Evolutionary conservation across 2,113 vertebrate species (phyloP), one percentile per base, ranked within the genome.

Genomic region (Heloderma charlesbogerti): DNA sequence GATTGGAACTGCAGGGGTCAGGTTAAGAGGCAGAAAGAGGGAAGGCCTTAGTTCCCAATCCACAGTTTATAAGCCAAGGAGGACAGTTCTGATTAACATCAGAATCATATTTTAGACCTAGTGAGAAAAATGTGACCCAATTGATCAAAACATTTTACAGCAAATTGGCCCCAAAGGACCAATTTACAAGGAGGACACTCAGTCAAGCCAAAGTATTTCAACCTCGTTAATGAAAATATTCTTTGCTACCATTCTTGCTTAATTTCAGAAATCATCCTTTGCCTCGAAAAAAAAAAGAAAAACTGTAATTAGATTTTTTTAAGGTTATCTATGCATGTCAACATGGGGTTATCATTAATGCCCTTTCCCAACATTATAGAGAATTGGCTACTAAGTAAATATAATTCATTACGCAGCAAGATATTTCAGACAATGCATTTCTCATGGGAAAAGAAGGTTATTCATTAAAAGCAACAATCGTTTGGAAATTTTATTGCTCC

Each of bases 141-240:
- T 43, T 80, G 74, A 90, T 90, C 84, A 90, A 86, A 86, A 86
- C 75, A 80, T 80, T 90, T 90, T 90, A 45, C 27, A 86, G 89
- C 45, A 90, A 90, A 90, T 90, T 86, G 72, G 71, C 88, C 75
- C 77, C 91, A 60, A 78, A 75, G n/a, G 92, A 75, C 87, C 84
- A 85, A 88, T 93, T 92, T 81, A 94, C 88, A 91, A 84, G 43
- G 91, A 90, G 2, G 91, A 93, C 93, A 93, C 86, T 94, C 75
- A 66, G 57, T 51, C 90, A 74, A 81, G n/a, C 57, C 34, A 93
- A 94, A 78, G 75, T 74, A 67, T 93, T 93, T 88, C 51, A 92
- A 88, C 22, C 0, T 1, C 37, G 48, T 43, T 79, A 75, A 22
- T 84, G n/a, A 88, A 88, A 82, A 90, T 84, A 31, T 74, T 79